Base-by-base conservation (phyloP, 2,888 invertebrate species). In the Nomada hirtipes region DNA sequence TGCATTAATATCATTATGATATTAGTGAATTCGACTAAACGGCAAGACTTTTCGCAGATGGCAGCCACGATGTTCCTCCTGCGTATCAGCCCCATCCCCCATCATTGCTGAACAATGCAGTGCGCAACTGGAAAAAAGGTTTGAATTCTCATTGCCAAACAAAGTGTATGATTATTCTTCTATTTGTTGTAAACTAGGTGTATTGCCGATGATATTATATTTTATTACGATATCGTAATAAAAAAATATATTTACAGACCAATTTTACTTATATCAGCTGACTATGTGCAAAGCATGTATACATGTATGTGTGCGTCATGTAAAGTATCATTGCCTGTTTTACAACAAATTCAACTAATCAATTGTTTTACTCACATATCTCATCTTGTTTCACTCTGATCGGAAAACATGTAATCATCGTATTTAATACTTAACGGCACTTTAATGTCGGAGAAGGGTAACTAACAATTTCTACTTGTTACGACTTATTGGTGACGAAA, bases 51-150 rank as follows among this genome's bases (percentile, higher is more conserved):
- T 36, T 91, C 92, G 89, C 93, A 93, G 93, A 93, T 93, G 92
- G 92, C 91, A 90, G 92, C 90, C 92, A 88, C 91, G 92, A 93
- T 89, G 92, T 92, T 89, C 89, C 92, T 91, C 88, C 93, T 88
- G 92, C 90, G 88, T 92, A 93, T 89, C 93, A 92, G 91, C 91
- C 89, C 91, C 94, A 88, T 88, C 93, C 89, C 90, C 93, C 90
- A 91, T 90, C 89, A 92, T 93, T 90, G 91, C 92, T 90, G 91
- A 92, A 89, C 90, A 92, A 91, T 91, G 90, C 92, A 87, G 91
- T 88, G 82, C 92, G 92, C 91, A 92, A 91, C 91, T 93, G 93
- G 93, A 93, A 92, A 92, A 93, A 93, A 93, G 93, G 93, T 93
- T 93, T 91, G 92, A 92, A 85, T 90, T 88, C 87, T 89, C 81